Evolutionary conservation across 2,888 invertebrate species (phyloP).

Genomic region (Pseudococcus viburni): DNA sequence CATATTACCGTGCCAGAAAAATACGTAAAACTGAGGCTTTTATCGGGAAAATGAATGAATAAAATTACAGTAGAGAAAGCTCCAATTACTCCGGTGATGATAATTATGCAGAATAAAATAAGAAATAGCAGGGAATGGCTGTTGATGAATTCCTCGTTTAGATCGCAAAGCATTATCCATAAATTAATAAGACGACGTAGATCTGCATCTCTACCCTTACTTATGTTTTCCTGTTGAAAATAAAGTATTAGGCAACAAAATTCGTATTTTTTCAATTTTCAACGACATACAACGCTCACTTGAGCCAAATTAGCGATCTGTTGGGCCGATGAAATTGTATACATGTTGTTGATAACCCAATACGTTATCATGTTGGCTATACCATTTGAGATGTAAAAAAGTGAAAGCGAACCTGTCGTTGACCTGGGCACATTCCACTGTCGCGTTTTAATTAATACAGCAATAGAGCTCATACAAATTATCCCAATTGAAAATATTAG

Average conservation of each 20-base stretch:
- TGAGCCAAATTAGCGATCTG: background rate
- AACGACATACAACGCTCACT: background rate
- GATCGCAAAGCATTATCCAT: constrained; percentile 20
- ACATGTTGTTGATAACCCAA: background rate
- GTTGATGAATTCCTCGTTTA: background rate
- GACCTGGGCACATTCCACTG: background rate
- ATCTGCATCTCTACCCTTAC: background rate
- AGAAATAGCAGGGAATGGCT: background rate
- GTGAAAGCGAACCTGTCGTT: background rate
- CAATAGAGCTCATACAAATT: background rate
- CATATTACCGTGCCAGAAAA: background rate
- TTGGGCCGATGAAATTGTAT: background rate
- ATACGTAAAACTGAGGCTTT: background rate
- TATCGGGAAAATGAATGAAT: background rate
- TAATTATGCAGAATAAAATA: background rate
- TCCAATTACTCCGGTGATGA: background rate
- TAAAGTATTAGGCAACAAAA: too few relatives aligned
- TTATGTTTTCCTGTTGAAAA: background rate
- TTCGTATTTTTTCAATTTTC: background rate
- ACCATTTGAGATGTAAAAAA: background rate
- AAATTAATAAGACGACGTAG: background rate
- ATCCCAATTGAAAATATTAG: background rate
- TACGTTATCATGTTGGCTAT: background rate
- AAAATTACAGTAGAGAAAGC: too few relatives aligned
- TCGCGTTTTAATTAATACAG: background rate